A percentile compares a stretch with the other conserved stretches of the same genome.
Evolutionary conservation across 2,797 vertebrate genomes (phyloP).

Genomic region (Acanthis flammea): DNA sequence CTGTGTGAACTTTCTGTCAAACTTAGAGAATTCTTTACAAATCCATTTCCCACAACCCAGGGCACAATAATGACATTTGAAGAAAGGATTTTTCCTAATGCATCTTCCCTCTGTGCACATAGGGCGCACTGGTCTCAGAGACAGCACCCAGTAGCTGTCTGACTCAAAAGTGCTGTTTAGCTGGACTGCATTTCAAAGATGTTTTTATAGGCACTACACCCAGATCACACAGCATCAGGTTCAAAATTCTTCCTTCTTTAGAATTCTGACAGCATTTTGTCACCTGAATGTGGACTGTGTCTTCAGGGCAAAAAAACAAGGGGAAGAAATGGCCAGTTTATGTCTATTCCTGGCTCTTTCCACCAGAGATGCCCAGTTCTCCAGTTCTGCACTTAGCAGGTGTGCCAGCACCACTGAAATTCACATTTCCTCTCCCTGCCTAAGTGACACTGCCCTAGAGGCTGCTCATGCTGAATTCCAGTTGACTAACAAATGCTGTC

Average conservation of each 20-base stretch:
- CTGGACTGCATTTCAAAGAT: background rate
- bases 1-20: background rate
- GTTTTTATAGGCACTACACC: background rate
- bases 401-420: background rate
- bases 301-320: background rate
- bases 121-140: background rate
- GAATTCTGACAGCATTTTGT: background rate
- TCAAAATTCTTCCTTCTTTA: background rate
- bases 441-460: background rate
- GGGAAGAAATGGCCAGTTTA: background rate
- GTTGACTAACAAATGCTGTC: conserved; percentile 20
- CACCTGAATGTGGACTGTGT: background rate
- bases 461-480: background rate
- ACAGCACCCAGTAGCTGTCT: background rate
- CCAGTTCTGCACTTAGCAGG: background rate
- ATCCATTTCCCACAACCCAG: background rate
- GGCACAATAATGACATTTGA: background rate
- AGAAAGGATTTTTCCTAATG: background rate
- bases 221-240: background rate
- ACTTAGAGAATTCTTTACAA: background rate
- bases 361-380: background rate
- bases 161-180: background rate
- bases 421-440: background rate
- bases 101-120: background rate
- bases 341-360: background rate